A percentile compares a stretch with the other conserved stretches of the same genome.
Conservation (phyloP, 2,888 invertebrate species). For the Listrodromus nycthemerus region DNA sequence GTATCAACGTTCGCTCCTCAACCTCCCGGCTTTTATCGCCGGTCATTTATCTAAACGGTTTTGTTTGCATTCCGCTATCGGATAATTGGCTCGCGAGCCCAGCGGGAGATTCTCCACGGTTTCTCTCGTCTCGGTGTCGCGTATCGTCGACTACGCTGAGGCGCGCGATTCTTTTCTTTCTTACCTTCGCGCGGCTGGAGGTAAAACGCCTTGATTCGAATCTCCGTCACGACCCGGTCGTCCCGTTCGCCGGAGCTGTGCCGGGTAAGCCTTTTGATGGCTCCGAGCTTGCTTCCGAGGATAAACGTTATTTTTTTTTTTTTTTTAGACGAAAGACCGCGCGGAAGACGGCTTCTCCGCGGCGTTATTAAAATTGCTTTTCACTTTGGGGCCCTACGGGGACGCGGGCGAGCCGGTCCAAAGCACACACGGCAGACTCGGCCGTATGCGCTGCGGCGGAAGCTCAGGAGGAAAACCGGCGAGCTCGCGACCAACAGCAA, state of each 20-base stretch:
- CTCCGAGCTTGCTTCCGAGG: conserved; percentile 13
- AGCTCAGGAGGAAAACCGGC: conserved; percentile 10
- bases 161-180: conserved; percentile 30
- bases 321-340: neutral
- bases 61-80: conserved; percentile 73
- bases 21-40: conserved; percentile 59
- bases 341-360: conserved; percentile 30
- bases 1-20: conserved; percentile 16
- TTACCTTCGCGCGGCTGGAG: neutral
- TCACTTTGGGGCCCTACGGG: conserved; percentile 56
- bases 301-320: conserved; percentile 29
- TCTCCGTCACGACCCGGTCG: conserved; percentile 44
- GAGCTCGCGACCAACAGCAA: conserved; percentile 20
- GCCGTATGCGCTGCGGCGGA: neutral
- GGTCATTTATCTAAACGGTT: conserved; percentile 74
- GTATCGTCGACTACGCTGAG: neutral
- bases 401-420: neutral
- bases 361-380: conserved; percentile 66
- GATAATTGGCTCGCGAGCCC: conserved; percentile 68
- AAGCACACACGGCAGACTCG: neutral
- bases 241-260: conserved; percentile 39
- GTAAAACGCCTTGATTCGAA: conserved; percentile 56
- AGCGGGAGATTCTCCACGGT: neutral
- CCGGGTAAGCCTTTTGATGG: conserved; percentile 36
- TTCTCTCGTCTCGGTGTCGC: conserved; percentile 27